phyloP scores from a whole-genome alignment of 2,797 vertebrate species.

The Malacoraja senta region DNA sequence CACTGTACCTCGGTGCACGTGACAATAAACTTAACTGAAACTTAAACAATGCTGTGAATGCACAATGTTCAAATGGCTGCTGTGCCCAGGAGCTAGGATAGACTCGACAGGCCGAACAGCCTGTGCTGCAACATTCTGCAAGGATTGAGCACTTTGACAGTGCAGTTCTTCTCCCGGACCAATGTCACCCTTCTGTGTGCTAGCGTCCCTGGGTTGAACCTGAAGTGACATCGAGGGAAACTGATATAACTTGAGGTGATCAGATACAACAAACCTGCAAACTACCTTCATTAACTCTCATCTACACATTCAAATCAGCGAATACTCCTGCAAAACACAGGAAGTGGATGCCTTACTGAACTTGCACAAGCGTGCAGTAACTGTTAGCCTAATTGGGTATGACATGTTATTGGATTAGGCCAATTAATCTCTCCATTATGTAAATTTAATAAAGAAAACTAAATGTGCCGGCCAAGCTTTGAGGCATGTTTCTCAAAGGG shows the following conservation, averaged over 20 bases:
- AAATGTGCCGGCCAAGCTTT: not conserved
- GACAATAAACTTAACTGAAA: no score
- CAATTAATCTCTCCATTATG: constrained; percentile 26
- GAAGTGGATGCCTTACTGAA: constrained; percentile 8
- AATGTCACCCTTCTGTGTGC: not conserved
- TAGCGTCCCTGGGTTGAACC: not conserved
- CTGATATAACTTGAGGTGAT: not conserved
- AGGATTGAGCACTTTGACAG: not conserved
- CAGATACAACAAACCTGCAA: not conserved
- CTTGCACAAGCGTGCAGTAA: not conserved
- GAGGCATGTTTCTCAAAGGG: not conserved
- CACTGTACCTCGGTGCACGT: no score
- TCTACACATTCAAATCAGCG: not conserved
- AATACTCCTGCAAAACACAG: not conserved
- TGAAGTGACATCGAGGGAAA: not conserved
- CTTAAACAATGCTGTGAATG: not conserved
- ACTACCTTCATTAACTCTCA: not conserved
- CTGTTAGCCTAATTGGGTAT: not conserved
- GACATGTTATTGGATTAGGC: constrained; percentile 28
- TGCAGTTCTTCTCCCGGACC: not conserved
- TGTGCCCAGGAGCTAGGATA: not conserved
- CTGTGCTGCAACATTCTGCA: no score
- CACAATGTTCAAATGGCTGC: not conserved
- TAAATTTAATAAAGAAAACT: constrained; percentile 4
- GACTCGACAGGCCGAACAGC: not conserved